Percentiles rank a stretch among this genome's conserved stretches.
These are phyloP conservation scores for Drosophila oshimai DNA, from an alignment of 1,140 invertebrate species.

Conservation along the genomic window DNA sequence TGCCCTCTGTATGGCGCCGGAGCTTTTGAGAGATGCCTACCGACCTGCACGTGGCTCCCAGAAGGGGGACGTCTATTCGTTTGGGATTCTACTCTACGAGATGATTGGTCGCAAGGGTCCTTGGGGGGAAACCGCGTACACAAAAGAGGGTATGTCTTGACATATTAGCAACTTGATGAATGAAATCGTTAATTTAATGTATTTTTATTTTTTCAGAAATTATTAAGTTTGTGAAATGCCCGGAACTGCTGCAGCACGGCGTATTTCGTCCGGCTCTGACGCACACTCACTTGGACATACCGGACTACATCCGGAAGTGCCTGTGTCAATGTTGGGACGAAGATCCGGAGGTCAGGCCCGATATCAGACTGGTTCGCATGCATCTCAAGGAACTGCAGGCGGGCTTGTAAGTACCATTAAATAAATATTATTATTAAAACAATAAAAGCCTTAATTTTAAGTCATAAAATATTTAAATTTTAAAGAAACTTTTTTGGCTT, in stretches of 20 bases:
- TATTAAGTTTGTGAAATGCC: slow-evolving; percentile 93
- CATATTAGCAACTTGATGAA: not conserved
- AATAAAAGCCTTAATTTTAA: too few relatives aligned
- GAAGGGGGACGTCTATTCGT: slow-evolving; percentile 94
- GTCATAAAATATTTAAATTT: not conserved
- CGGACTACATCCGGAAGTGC: slow-evolving; percentile 94
- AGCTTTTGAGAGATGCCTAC: slow-evolving; percentile 87
- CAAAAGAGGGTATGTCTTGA: slow-evolving; percentile 84
- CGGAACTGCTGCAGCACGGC: slow-evolving; percentile 89
- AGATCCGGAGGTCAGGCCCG: slow-evolving; percentile 92
- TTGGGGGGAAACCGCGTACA: slow-evolving; percentile 87
- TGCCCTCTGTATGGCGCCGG: slow-evolving; percentile 94
- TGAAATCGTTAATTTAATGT: not conserved
- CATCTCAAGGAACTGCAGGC: slow-evolving; percentile 90
- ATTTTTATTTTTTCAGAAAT: slow-evolving; percentile 85
- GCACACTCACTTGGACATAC: slow-evolving; percentile 92
- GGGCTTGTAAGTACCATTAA: slow-evolving; percentile 87
- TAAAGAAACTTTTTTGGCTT: too few relatives aligned
- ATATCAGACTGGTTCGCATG: slow-evolving; percentile 89
- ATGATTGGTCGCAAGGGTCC: slow-evolving; percentile 93
- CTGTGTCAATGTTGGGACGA: slow-evolving; percentile 93
- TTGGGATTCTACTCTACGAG: slow-evolving; percentile 96
- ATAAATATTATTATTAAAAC: slow-evolving; percentile 1
- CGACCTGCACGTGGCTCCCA: slow-evolving; percentile 89
- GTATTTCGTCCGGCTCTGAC: slow-evolving; percentile 92